Evolutionary conservation across 2,888 invertebrate genomes (phyloP).

Genomic region (Blastobasis lacticolella): DNA sequence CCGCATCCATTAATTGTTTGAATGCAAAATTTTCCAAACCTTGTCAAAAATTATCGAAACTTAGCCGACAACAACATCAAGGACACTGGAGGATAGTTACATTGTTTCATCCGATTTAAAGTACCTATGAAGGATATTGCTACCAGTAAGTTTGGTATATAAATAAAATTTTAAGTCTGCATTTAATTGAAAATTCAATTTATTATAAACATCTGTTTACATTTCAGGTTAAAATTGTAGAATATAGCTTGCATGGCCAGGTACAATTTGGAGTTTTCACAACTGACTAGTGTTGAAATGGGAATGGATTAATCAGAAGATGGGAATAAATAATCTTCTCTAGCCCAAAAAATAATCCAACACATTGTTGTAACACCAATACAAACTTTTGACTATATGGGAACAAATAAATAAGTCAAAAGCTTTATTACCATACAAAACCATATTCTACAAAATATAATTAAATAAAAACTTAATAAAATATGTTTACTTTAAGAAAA

Average conservation of each 20-base stretch:
- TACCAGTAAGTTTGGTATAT: background rate
- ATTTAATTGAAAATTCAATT: conserved; percentile 25
- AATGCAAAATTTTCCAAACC: no score
- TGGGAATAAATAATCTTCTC: conserved; percentile 36
- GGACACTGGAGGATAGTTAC: no score
- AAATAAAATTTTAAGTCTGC: conserved; percentile 11
- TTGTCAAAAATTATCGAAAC: no score
- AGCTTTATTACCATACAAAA: conserved; percentile 10
- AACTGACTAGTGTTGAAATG: background rate
- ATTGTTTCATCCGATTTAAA: no score
- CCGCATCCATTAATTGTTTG: no score
- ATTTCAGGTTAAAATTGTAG: conserved; percentile 15
- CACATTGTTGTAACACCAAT: conserved; percentile 13
- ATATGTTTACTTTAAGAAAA: background rate
- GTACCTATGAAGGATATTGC: background rate
- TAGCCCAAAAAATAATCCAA: conserved; percentile 15
- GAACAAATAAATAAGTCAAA: conserved; percentile 59
- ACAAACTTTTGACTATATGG: conserved; percentile 41
- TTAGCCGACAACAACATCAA: no score
- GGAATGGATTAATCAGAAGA: conserved; percentile 23
- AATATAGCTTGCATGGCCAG: conserved; percentile 17
- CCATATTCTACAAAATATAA: background rate
- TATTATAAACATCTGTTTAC: conserved; percentile 18
- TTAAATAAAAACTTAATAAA: conserved; percentile 30
- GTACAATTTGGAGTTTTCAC: conserved; percentile 3